A percentile compares a stretch with the other conserved stretches of the same genome.
Evolutionary conservation across 2,797 vertebrate genomes (phyloP).

Genomic region (Lepus oiostolus): DNA sequence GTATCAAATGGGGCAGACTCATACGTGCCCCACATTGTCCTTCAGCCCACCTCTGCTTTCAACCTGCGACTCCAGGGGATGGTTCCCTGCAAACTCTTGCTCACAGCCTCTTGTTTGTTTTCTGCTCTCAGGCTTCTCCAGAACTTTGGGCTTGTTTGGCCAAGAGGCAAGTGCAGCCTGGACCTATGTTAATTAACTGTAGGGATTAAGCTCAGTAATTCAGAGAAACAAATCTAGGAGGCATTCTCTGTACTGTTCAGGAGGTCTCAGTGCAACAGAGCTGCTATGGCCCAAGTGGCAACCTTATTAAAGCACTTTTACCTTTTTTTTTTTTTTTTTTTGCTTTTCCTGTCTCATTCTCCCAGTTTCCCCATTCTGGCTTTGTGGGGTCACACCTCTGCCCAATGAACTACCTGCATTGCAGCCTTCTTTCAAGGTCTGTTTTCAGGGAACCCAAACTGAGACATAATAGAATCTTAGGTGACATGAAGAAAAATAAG

Average conservation of each 20-base stretch:
- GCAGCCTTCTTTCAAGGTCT: slow-evolving; percentile 11
- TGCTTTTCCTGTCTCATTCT: neutral
- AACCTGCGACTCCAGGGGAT: neutral
- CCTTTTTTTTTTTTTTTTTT: neutral
- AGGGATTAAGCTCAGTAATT: neutral
- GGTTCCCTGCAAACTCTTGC: neutral
- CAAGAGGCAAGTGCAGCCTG: neutral
- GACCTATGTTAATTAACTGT: neutral
- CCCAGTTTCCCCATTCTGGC: neutral
- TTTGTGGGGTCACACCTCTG: neutral
- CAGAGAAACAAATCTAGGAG: neutral
- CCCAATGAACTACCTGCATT: neutral
- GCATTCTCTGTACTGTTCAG: neutral
- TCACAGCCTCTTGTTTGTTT: neutral
- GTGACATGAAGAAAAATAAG: neutral
- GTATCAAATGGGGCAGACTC: neutral
- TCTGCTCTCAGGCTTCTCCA: slow-evolving; percentile 2
- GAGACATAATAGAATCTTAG: slow-evolving; percentile 10
- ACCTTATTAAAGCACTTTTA: neutral
- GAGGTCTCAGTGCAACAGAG: neutral
- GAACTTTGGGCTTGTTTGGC: neutral
- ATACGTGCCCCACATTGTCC: neutral
- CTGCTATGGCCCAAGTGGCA: neutral
- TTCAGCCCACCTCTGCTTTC: neutral
- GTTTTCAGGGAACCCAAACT: slow-evolving; percentile 12